Evolutionary conservation across 2,888 invertebrate species (phyloP), one percentile per base, ranked within the genome.

Genomic region (Pheosia gnoma): DNA sequence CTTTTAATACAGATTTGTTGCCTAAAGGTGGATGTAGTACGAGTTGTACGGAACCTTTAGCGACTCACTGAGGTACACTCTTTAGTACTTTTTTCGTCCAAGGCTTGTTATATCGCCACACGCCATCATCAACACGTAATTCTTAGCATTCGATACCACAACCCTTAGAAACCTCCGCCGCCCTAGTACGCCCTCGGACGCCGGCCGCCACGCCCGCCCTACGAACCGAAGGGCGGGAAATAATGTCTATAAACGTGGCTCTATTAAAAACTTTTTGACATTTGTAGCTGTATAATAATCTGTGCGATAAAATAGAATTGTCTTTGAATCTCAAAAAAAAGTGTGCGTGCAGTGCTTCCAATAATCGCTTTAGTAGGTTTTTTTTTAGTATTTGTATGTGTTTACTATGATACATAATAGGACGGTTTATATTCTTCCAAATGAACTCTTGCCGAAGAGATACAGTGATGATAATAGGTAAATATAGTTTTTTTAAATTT

Each of bases 361-460:
- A 45, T 13, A 52, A 38, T 59, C 58, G 49, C 13, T 37, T 54
- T 39, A n/a, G 54, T 62, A 51, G 57, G 43, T 63, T 65, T 62
- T 61, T 65, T 11, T 43, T 57, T 60, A n/a, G 63, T 54, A 60
- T 63, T 60, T 66, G 57, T 61, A 67, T 60, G 59, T 60, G 61
- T 69, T 67, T 59, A 62, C 72, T 73, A 93, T 93, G 92, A 87
- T 92, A 75, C 90, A 92, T 73, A 93, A 93, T 66, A 83, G 92
- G 63, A 92, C 93, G 57, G 93, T 93, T 67, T 93, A 92, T 75
- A 93, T 93, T 70, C 83, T 93, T 81, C 93, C 93, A 75, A 93
- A 93, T 66, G 93, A 93, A 79, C 79, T 93, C 47, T 81, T 93
- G 65, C 93, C 93, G 76, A 93, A 89, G 83, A 87, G 93, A 74